phyloP scores from a whole-genome alignment of 2,113 vertebrate species.

The human region DNA sequence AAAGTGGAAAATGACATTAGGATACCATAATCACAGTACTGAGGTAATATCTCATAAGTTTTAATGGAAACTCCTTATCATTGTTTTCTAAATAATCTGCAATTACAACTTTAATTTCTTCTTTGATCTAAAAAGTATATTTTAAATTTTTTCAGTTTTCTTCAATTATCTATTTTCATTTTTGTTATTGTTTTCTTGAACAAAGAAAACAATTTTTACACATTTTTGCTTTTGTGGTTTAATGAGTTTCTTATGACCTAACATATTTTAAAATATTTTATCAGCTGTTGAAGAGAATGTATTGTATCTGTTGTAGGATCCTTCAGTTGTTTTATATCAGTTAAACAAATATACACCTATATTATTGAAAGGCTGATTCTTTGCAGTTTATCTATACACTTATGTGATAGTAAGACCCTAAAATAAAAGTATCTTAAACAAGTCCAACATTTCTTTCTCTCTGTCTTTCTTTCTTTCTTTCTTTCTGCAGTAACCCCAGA shows the following conservation, averaged over 20 bases:
- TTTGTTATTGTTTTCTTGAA: neutral
- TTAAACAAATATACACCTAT: neutral
- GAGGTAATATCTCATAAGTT: neutral
- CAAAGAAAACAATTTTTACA: neutral
- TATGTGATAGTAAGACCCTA: neutral
- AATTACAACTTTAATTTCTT: slow-evolving; percentile 23
- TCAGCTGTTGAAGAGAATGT: neutral
- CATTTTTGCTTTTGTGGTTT: neutral
- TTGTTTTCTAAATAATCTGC: neutral
- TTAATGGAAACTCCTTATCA: neutral
- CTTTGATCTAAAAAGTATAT: neutral
- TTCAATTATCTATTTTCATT: neutral
- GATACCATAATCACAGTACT: neutral
- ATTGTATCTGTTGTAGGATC: neutral
- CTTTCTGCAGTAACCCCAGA: neutral
- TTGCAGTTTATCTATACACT: neutral
- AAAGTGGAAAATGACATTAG: neutral
- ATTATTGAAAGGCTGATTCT: neutral
- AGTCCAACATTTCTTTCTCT: neutral
- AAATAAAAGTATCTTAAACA: neutral
- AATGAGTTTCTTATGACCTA: neutral
- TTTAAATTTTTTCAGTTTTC: neutral
- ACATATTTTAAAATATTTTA: neutral
- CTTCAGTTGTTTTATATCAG: neutral
- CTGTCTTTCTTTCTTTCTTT: neutral